Conservation (phyloP, 1,140 invertebrate genomes). For the Condylostylus longicornis region DNA sequence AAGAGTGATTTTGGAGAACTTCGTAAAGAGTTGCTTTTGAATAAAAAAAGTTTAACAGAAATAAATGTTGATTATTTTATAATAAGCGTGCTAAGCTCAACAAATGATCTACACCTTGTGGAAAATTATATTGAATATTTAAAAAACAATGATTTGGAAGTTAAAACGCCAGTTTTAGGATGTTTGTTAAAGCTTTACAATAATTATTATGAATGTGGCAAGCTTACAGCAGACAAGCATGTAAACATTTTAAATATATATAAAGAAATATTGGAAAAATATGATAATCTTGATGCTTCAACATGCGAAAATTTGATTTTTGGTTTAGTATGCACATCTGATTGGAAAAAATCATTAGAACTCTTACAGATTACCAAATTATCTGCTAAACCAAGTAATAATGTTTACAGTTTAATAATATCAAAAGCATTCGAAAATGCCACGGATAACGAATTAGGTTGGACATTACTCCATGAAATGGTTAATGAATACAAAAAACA, state of each 20-base stretch:
- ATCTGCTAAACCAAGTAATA: slow-evolving; percentile 17
- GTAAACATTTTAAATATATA: too few species aligned
- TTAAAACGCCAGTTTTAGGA: slow-evolving; percentile 38
- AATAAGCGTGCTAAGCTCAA: too few species aligned
- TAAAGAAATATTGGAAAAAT: slow-evolving; percentile 39
- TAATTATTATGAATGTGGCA: slow-evolving; percentile 20
- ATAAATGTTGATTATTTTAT: too few species aligned
- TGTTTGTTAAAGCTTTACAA: slow-evolving; percentile 39
- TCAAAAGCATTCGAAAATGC: slow-evolving; percentile 15
- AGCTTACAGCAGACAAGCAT: slow-evolving; percentile 35
- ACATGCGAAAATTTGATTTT: slow-evolving; percentile 41
- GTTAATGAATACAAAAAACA: slow-evolving; percentile 10
- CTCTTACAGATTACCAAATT: slow-evolving; percentile 43
- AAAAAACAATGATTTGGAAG: slow-evolving; percentile 27
- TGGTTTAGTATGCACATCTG: slow-evolving; percentile 42
- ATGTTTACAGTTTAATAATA: slow-evolving; percentile 16
- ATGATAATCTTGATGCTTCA: slow-evolving; percentile 39
- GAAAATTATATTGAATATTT: slow-evolving; percentile 42
- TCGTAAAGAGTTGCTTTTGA: too few species aligned
- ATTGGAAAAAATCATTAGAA: slow-evolving; percentile 43
- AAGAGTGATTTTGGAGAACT: too few species aligned
- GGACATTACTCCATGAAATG: slow-evolving; percentile 23
- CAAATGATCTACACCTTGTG: slow-evolving; percentile 36
- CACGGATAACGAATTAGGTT: slow-evolving; percentile 12
- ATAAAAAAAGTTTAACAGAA: too few species aligned